Evolutionary conservation across 2,888 invertebrate species (phyloP), one percentile per base, ranked within the genome.

Genomic region (Eupithecia tripunctaria): DNA sequence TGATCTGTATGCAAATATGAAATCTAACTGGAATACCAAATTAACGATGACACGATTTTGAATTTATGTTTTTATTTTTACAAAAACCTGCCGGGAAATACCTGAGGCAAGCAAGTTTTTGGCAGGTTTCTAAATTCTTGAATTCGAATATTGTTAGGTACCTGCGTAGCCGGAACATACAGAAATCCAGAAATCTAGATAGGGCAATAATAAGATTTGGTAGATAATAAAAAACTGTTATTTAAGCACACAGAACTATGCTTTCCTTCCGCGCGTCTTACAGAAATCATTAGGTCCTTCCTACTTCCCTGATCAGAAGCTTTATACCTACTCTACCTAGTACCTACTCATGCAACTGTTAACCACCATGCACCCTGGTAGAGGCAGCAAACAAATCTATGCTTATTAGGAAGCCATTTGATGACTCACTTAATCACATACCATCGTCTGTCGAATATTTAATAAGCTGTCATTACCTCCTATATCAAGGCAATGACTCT

Each of bases 1-100:
- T n/a, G 56, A 32, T 27, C 59, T 59, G 59, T 70, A 73, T 73
- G 73, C 70, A 64, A 73, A 73, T 70, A 29, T 25, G 27, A 43
- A 59, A 67, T 59, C n/a, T 41, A 67, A 70, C 63, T 70, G 59
- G 73, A 70, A 73, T 60, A n/a, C 27, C 51, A 64, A 70, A 56
- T 73, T 56, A 27, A 70, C 70, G 63, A 70, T 66, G 60, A 43
- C 56, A 65, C 41, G 27, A 47, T 38, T 60, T 51, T 47, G 38
- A 36, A 47, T 21, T 29, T 63, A 62, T n/a, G 32, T 12, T 56
- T 25, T 25, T 56, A 56, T 56, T 56, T 21, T 56, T 56, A 14
- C 56, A 14, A 56, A 56, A 56, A 56, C 56, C 56, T 25, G 12
- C n/a, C 25, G 10, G 25, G 25, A 56, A 56, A 56, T 56, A 56